Conservation (phyloP, 2,888 invertebrate genomes). For the Gisinianus flammeolus region DNA sequence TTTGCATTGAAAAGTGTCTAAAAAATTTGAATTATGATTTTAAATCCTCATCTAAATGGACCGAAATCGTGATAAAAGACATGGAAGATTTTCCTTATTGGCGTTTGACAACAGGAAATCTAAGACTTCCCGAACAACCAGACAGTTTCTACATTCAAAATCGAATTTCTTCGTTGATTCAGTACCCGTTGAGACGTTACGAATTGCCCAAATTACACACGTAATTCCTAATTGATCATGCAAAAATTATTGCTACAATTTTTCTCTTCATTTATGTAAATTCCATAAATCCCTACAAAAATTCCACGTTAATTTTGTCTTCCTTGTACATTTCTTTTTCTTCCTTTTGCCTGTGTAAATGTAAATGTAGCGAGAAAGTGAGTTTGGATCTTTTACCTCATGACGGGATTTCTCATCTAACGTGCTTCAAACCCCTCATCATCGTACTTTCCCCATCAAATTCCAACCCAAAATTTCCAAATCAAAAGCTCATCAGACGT, state of each 20-base stretch:
- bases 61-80: too few species aligned
- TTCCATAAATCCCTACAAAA: not conserved
- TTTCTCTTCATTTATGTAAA: not conserved
- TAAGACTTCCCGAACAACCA: not conserved
- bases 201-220: not conserved
- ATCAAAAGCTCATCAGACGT: not conserved
- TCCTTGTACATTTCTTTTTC: too few species aligned
- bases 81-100: too few species aligned
- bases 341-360: not conserved
- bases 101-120: too few species aligned
- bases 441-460: not conserved
- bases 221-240: too few species aligned
- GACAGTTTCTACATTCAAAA: conserved; percentile 3
- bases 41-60: too few species aligned
- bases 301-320: too few species aligned
- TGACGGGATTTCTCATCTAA: not conserved
- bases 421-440: not conserved
- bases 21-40: too few species aligned
- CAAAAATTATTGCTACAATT: too few species aligned
- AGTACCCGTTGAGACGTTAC: not conserved
- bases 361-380: not conserved
- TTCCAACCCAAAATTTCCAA: not conserved
- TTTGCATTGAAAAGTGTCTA: too few species aligned
- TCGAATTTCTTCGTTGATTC: not conserved
- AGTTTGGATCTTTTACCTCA: not conserved